phyloP scores from a whole-genome alignment of 1,140 invertebrate genomes.

The Danaus melanippus region DNA sequence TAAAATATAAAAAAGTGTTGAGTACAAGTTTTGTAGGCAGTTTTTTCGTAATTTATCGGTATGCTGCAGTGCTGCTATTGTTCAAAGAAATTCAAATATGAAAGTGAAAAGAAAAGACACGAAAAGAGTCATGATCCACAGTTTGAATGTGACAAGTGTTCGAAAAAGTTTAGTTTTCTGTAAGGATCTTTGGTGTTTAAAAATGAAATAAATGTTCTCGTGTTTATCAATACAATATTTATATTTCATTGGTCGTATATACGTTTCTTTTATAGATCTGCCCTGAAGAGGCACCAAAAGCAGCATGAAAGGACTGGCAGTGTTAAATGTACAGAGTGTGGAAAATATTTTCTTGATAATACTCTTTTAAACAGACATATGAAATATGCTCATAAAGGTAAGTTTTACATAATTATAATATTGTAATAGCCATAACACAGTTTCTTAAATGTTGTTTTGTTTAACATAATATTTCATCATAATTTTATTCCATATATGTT shows the following conservation, averaged over 20 bases:
- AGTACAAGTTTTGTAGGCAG: too few species aligned
- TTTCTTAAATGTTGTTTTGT: too few species aligned
- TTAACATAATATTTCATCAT: background rate
- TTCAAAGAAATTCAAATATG: slow-evolving; percentile 52
- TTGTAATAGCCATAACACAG: background rate
- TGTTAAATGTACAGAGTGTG: slow-evolving; percentile 44
- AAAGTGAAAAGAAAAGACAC: slow-evolving; percentile 57
- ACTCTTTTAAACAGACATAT: slow-evolving; percentile 49
- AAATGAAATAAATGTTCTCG: background rate
- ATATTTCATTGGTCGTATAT: background rate
- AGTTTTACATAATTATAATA: slow-evolving; percentile 3
- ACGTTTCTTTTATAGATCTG: slow-evolving; percentile 40
- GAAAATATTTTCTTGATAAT: slow-evolving; percentile 47
- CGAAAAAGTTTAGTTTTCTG: slow-evolving; percentile 60
- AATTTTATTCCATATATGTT: background rate
- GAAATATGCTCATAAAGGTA: slow-evolving; percentile 63
- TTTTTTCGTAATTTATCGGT: background rate
- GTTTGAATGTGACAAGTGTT: slow-evolving; percentile 50
- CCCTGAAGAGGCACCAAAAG: slow-evolving; percentile 53
- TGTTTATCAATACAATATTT: slow-evolving; percentile 5
- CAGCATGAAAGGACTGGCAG: slow-evolving; percentile 49
- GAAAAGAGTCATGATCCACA: slow-evolving; percentile 51
- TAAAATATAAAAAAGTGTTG: too few species aligned
- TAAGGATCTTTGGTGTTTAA: slow-evolving; percentile 29
- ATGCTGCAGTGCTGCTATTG: slow-evolving; percentile 42